These are phyloP conservation scores for Gobio occitaniae DNA, from an alignment of 2,797 vertebrate genomes.

Conservation along the genomic window DNA sequence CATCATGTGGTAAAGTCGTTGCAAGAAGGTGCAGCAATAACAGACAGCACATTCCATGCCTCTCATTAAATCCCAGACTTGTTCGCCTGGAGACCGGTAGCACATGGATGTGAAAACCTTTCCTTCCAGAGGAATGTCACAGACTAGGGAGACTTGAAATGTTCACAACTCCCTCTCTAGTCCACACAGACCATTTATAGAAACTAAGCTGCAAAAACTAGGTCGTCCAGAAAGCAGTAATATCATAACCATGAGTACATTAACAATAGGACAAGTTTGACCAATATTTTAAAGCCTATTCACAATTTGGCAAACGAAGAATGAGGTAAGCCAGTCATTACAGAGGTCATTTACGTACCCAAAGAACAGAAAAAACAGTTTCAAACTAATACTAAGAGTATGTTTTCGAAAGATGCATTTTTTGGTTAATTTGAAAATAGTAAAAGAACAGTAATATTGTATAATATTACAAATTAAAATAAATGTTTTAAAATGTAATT, in stretches of 20 bases:
- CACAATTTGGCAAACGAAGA: too few species aligned
- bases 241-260: constrained; percentile 6
- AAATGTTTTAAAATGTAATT: not conserved
- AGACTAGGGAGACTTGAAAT: not conserved
- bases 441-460: not conserved
- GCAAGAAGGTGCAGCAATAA: not conserved
- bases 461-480: not conserved
- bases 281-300: not conserved
- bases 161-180: not conserved
- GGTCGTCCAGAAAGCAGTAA: constrained; percentile 11
- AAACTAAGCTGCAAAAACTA: constrained; percentile 16
- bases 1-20: not conserved
- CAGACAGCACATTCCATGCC: not conserved
- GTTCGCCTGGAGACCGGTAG: not conserved
- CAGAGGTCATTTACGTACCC: not conserved
- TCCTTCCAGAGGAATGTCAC: constrained; percentile 25
- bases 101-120: not conserved
- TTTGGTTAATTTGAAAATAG: not conserved
- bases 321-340: not conserved
- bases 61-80: constrained; percentile 2
- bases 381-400: not conserved
- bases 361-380: not conserved
- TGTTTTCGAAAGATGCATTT: not conserved
- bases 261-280: not conserved
- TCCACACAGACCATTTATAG: not conserved